Base-by-base conservation (phyloP, 2,113 vertebrate genomes). In the Poeciliopsis prolifica region DNA sequence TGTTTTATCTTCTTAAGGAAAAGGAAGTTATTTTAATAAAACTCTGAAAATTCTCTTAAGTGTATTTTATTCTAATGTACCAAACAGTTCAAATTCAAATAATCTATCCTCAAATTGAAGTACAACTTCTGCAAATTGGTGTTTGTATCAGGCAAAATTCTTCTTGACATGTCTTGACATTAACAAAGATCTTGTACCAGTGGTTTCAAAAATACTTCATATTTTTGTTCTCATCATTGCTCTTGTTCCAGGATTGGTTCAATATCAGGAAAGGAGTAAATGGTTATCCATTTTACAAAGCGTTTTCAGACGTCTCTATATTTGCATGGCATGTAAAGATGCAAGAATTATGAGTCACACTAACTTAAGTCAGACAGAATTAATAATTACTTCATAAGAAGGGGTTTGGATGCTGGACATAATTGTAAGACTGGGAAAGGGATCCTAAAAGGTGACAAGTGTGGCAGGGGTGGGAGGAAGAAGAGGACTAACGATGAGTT, bases 401-500 rank as follows among this genome's bases (percentile, higher is more conserved):
- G 65, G 69, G 7, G 88, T 74, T 87, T 71, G 12, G 88, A 76
- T 89, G 73, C 61, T 83, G 31, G 29, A 73, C 42, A 87, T 64
- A 81, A 79, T 83, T 86, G 24, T 76, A 74, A 84, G 28, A 76
- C 78, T 85, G n/a, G 74, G 70, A 69, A 72, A 63, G 80, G 33
- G 54, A 77, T 85, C 80, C 86, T 89, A 91, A 77, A 65, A 87
- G 78, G 74, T 83, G 88, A 79, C 73, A 79, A 84, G 77, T 86
- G 62, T 80, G 81, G 83, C 60, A 66, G 60, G 72, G 85, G 54
- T 64, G 64, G 85, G 79, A 83, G 78, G 79, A 84, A 88, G 81
- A 83, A 86, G 82, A 93, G 86, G 90, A 78, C 87, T 85, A 89
- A 88, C 83, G 90, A 92, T 92, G 90, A 93, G 91, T 93, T 94